Evolutionary conservation across 2,888 invertebrate species (phyloP).

Genomic region (Dendrolimus pini): DNA sequence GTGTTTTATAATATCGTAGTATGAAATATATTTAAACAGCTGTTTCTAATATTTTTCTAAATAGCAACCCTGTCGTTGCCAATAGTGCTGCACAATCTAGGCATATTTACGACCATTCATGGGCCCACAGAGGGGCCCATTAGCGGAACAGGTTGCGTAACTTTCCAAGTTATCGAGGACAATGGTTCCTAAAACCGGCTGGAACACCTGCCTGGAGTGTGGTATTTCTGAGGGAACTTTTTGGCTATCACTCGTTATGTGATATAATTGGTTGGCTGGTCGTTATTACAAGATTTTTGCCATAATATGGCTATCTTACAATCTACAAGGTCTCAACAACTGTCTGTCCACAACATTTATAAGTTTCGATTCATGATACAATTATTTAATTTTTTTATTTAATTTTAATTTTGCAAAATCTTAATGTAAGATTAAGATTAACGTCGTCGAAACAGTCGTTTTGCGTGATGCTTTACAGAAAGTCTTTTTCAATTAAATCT

Average conservation of each 20-base stretch:
- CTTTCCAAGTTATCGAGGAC: slow-evolving; percentile 39
- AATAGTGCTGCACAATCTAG: not conserved
- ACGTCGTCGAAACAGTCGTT: too few relatives aligned
- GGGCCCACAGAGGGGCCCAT: slow-evolving; percentile 23
- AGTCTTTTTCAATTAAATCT: too few relatives aligned
- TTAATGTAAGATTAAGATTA: too few relatives aligned
- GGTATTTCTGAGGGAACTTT: slow-evolving; percentile 15
- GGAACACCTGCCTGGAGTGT: slow-evolving; percentile 42
- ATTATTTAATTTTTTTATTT: too few relatives aligned
- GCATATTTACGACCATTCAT: slow-evolving; percentile 16
- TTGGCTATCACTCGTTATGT: not conserved
- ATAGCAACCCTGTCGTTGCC: too few relatives aligned
- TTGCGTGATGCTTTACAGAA: too few relatives aligned
- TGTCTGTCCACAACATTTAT: too few relatives aligned
- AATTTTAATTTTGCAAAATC: too few relatives aligned
- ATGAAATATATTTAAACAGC: too few relatives aligned
- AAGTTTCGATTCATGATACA: too few relatives aligned
- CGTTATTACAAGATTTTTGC: not conserved
- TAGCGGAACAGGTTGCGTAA: slow-evolving; percentile 44
- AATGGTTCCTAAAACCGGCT: slow-evolving; percentile 37
- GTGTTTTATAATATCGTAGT: too few relatives aligned
- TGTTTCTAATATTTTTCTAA: too few relatives aligned
- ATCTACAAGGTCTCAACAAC: not conserved
- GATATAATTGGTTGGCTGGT: not conserved
- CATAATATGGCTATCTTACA: not conserved